A percentile compares a stretch with the other conserved stretches of the same genome.
phyloP scores from a whole-genome alignment of 1,140 invertebrate species.

The Caenorhabditis inopinata region DNA sequence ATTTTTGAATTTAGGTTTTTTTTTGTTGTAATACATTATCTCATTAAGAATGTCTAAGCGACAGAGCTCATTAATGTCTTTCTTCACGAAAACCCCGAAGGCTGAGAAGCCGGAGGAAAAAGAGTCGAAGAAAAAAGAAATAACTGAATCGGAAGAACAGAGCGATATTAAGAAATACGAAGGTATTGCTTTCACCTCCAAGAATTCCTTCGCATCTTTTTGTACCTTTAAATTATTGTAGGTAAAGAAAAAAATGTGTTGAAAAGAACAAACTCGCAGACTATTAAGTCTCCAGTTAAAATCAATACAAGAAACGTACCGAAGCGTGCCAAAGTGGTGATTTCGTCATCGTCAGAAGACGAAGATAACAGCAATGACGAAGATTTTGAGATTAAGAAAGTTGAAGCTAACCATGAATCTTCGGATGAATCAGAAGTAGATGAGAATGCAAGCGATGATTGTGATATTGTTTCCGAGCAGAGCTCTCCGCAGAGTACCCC shows the following conservation, averaged over 20 bases:
- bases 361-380: constrained; percentile 4
- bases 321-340: neutral
- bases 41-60: constrained; percentile 7
- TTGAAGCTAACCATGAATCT: neutral
- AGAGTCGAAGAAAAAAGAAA: no score
- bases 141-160: no score
- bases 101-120: neutral
- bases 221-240: neutral
- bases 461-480: neutral
- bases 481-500: neutral
- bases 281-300: neutral
- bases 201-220: neutral
- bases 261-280: neutral
- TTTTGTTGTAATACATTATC: no score
- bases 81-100: constrained; percentile 14
- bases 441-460: constrained; percentile 20
- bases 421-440: neutral
- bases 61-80: constrained; percentile 2
- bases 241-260: neutral
- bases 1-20: no score
- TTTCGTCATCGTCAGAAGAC: neutral
- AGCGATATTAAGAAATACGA: no score
- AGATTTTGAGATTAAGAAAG: constrained; percentile 6
- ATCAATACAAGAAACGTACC: neutral
- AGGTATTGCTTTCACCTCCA: no score